These are phyloP conservation scores for Griposia aprilina DNA, from an alignment of 2,888 invertebrate genomes.

Conservation along the genomic window DNA sequence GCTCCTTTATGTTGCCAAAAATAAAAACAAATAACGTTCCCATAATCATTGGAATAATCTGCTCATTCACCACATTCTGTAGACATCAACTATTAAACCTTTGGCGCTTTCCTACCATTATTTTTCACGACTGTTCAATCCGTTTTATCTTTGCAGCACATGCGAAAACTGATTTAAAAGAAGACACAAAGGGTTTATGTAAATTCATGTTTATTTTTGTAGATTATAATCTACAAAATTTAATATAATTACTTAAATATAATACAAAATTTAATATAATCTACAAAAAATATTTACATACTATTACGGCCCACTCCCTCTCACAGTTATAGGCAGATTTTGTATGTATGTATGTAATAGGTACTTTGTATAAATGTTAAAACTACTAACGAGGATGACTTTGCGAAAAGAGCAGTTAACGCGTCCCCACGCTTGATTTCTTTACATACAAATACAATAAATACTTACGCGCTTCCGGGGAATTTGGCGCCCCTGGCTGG, in stretches of 20 bases:
- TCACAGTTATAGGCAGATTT: no score
- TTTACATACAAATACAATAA: no score
- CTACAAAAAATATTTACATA: no score
- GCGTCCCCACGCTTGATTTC: no score
- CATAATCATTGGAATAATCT: constrained; percentile 18
- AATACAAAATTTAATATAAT: no score
- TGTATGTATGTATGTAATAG: no score
- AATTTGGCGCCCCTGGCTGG: no score
- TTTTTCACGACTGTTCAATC: constrained; percentile 47
- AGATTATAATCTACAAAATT: no score
- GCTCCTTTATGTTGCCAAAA: background rate
- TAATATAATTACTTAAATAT: no score
- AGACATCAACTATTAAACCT: constrained; percentile 20
- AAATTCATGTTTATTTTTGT: background rate
- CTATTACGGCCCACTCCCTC: no score
- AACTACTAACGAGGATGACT: background rate
- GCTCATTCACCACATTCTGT: constrained; percentile 12
- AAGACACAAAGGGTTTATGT: background rate
- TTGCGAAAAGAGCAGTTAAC: background rate
- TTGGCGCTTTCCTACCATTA: constrained; percentile 23
- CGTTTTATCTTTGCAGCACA: constrained; percentile 46
- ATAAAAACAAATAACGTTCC: constrained; percentile 8
- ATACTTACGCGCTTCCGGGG: no score
- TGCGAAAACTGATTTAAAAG: constrained; percentile 1
- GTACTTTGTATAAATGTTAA: background rate